phyloP scores from a whole-genome alignment of 64 coral and sea anemone genomes.

The Astreopora myriophthalma region DNA sequence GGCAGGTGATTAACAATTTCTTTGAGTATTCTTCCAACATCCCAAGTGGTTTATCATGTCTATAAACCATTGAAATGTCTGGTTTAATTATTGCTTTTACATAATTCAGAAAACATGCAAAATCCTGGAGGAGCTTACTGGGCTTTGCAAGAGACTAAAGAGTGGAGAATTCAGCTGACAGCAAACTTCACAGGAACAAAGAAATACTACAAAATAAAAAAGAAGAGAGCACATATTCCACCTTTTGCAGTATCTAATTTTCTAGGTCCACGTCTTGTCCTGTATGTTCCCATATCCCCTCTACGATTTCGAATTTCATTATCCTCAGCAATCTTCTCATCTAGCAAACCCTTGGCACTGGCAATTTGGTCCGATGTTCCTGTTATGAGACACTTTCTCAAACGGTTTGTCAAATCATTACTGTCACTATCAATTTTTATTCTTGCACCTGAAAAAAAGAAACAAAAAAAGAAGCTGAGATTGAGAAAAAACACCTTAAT shows the following conservation, averaged over 20 bases:
- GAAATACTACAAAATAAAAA: too few species aligned
- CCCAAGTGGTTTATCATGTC: too few species aligned
- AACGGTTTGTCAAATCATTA: neutral
- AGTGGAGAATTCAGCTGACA: too few species aligned
- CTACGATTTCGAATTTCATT: conserved; percentile 17
- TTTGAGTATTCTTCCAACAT: too few species aligned
- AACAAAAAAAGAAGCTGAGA: neutral
- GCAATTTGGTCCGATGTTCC: conserved; percentile 68
- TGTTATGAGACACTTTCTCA: conserved; percentile 34
- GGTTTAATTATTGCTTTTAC: too few species aligned
- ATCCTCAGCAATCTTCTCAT: conserved; percentile 67
- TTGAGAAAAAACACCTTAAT: neutral
- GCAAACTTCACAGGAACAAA: too few species aligned
- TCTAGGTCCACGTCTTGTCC: neutral
- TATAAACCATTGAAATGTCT: too few species aligned
- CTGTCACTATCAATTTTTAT: conserved; percentile 42
- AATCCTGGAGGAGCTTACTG: too few species aligned
- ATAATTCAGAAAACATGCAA: too few species aligned
- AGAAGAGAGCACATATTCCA: neutral
- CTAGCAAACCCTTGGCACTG: conserved; percentile 61
- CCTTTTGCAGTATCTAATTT: neutral
- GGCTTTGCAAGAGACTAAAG: too few species aligned
- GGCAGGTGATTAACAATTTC: too few species aligned
- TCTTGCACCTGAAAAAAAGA: conserved; percentile 37
- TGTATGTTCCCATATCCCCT: neutral